Conservation (phyloP, 2,888 invertebrate species). For the Seira ritae region DNA sequence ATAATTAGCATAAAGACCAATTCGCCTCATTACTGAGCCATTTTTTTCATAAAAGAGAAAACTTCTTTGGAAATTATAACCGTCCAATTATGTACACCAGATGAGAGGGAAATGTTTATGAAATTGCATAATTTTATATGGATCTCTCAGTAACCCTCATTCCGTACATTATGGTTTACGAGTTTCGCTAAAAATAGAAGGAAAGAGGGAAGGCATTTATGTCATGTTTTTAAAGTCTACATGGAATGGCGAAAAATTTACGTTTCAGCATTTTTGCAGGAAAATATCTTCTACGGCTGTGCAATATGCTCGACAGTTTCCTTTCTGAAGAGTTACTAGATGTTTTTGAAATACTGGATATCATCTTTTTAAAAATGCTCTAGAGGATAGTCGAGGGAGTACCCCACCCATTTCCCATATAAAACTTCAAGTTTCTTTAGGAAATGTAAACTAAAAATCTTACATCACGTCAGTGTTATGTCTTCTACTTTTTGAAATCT, state of each 20-base stretch:
- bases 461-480: conserved; percentile 42
- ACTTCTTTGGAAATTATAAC: no score
- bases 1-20: no score
- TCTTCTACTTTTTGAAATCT: conserved; percentile 36
- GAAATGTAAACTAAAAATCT: conserved; percentile 45
- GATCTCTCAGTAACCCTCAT: no score
- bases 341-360: no score
- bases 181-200: conserved; percentile 60
- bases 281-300: conserved; percentile 15
- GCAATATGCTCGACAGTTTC: no score
- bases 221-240: conserved; percentile 54
- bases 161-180: conserved; percentile 50
- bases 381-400: no score
- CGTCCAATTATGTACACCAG: not conserved
- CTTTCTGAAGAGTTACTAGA: no score
- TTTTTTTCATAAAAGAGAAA: no score
- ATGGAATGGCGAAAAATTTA: conserved; percentile 58
- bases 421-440: conserved; percentile 15
- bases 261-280: conserved; percentile 42
- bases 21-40: no score
- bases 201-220: conserved; percentile 50
- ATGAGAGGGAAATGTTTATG: conserved; percentile 35
- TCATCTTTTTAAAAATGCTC: no score
- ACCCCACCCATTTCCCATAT: no score
- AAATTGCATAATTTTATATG: conserved; percentile 31